Evolutionary conservation across 2,113 vertebrate species (phyloP).

Genomic region (Spermophilus dauricus): DNA sequence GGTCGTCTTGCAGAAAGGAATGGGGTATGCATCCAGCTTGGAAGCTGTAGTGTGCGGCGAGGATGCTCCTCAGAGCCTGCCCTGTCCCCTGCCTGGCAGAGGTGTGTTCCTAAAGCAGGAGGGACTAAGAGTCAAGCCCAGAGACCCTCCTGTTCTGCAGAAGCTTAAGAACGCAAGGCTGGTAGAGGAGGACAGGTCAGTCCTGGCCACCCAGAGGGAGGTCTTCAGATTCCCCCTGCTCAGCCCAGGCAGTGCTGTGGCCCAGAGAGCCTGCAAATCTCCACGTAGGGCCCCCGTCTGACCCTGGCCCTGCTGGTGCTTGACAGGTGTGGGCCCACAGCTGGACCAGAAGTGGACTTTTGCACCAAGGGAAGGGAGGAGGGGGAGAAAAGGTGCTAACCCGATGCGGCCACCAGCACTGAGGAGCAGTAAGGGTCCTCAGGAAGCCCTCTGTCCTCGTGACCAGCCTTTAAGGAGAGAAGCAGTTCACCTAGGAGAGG

Average conservation of each 20-base stretch:
- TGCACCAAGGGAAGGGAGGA: accelerated
- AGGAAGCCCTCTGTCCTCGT: accelerated
- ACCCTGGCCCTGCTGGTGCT: not conserved
- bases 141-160: not conserved
- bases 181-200: not conserved
- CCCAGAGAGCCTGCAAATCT: not conserved
- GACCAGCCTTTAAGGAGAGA: not conserved
- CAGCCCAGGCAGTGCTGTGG: not conserved
- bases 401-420: not conserved
- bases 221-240: not conserved
- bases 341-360: not conserved
- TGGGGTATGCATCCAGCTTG: accelerated
- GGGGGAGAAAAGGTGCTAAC: not conserved
- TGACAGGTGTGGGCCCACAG: not conserved
- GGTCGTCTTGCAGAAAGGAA: not conserved
- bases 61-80: not conserved
- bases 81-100: not conserved
- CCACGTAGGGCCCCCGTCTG: not conserved
- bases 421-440: accelerated
- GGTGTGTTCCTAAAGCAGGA: not conserved
- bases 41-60: accelerated
- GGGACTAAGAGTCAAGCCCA: not conserved
- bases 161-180: not conserved
- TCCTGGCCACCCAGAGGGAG: not conserved
- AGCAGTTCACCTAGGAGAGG: accelerated